Evolutionary conservation across 2,797 vertebrate genomes (phyloP).

Genomic region (Galago senegalensis): DNA sequence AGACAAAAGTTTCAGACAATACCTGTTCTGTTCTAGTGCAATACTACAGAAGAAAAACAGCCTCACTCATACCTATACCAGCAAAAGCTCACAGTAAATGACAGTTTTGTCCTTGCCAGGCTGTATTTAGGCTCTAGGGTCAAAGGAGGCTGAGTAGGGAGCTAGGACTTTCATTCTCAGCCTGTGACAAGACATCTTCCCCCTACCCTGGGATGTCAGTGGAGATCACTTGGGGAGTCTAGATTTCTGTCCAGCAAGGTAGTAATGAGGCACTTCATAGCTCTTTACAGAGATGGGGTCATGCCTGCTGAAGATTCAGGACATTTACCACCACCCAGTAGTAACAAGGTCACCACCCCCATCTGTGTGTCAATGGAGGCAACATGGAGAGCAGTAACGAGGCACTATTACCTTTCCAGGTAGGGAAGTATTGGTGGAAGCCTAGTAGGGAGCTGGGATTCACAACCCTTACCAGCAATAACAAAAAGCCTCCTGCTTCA

Average conservation of each 20-base stretch:
- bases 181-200: background rate
- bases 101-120: background rate
- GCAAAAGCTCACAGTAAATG: background rate
- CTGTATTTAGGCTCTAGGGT: background rate
- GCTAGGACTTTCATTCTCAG: background rate
- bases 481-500: background rate
- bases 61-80: background rate
- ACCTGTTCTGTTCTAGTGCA: constrained; percentile 21
- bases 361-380: background rate
- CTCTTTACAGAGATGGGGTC: background rate
- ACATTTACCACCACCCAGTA: background rate
- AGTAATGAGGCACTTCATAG: background rate
- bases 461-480: background rate
- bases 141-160: background rate
- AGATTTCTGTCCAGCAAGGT: background rate
- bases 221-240: background rate
- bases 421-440: background rate
- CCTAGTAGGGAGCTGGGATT: background rate
- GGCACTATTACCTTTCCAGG: background rate
- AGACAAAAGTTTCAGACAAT: constrained; percentile 31
- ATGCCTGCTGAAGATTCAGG: background rate
- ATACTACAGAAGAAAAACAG: background rate
- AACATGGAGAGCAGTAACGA: background rate
- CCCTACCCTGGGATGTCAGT: background rate
- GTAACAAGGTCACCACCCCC: background rate